Base-by-base conservation (phyloP, 2,888 invertebrate genomes). In the Dryomyza anilis region DNA sequence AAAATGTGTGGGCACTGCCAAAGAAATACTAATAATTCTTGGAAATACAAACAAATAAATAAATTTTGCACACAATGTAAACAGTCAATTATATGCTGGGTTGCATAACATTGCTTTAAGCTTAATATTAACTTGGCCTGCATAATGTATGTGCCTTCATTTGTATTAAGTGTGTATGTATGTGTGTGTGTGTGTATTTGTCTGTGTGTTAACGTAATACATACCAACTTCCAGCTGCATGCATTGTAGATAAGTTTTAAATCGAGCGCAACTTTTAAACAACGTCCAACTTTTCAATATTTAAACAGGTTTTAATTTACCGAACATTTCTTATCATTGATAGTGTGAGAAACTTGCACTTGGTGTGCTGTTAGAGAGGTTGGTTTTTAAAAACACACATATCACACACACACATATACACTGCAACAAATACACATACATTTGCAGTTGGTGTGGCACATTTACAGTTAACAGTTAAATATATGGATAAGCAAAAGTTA, bases 131-230 rank as follows among this genome's bases (percentile, higher is more conserved):
- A 21, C 21, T 27, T n/a, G n/a, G 27, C 12, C 16, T 43, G 61
- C 61, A 63, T 63, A 56, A 63, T 27, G 53, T 46, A 62, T 45
- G n/a, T 27, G 10, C 21, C n/a, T n/a, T n/a, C n/a, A n/a, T n/a
- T n/a, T n/a, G n/a, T n/a, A n/a, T n/a, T n/a, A n/a, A n/a, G 27
- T 57, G 21, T 57, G 16, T 16, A 29, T 57, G 46, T 29, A 27
- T 21, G 25, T 58, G 8, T 58, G 19, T 43, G 43, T 16, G 25
- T 30, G 4, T 55, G 36, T 25, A 23, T 21, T 7, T 55, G 55
- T 50, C n/a, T n/a, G n/a, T 19, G 33, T 53, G 53, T 25, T 12
- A 21, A 23, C 36, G 55, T 21, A 55, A 8, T 29, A 29, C 53
- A n/a, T 45, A 33, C 36, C 33, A 16, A 30, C 8, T 55, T 14